Evolutionary conservation across 2,113 vertebrate genomes (phyloP).

Genomic region (Sylvietta virens): DNA sequence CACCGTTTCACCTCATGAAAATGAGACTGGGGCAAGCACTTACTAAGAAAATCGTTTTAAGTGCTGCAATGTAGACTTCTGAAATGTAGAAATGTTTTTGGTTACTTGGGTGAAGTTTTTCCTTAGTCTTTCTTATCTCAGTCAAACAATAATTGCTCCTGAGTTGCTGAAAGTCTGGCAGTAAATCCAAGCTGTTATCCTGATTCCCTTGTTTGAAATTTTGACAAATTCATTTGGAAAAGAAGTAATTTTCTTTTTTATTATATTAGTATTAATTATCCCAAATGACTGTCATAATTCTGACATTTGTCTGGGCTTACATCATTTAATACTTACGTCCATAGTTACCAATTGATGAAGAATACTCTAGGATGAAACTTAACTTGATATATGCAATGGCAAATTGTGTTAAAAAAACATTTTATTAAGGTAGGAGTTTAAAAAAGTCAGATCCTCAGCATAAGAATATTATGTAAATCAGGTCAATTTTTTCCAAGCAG

Average conservation of each 20-base stretch:
- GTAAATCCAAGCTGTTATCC: background rate
- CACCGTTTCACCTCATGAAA: background rate
- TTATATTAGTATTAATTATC: background rate
- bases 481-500: constrained; percentile 69
- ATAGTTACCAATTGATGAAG: constrained; percentile 38
- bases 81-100: background rate
- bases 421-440: constrained; percentile 53
- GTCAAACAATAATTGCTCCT: background rate
- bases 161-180: background rate
- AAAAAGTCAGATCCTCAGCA: constrained; percentile 56
- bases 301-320: background rate
- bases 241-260: background rate
- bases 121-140: background rate
- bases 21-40: background rate
- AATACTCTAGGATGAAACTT: background rate
- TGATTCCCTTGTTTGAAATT: background rate
- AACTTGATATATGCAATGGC: constrained; percentile 28
- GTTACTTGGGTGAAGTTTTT: background rate
- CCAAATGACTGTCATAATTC: constrained; percentile 19
- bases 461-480: constrained; percentile 75
- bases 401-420: constrained; percentile 61
- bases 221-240: background rate
- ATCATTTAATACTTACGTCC: background rate
- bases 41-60: background rate
- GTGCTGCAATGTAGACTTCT: background rate